Evolutionary conservation across 2,113 vertebrate genomes (phyloP).

Genomic region (Phainopepla nitens): DNA sequence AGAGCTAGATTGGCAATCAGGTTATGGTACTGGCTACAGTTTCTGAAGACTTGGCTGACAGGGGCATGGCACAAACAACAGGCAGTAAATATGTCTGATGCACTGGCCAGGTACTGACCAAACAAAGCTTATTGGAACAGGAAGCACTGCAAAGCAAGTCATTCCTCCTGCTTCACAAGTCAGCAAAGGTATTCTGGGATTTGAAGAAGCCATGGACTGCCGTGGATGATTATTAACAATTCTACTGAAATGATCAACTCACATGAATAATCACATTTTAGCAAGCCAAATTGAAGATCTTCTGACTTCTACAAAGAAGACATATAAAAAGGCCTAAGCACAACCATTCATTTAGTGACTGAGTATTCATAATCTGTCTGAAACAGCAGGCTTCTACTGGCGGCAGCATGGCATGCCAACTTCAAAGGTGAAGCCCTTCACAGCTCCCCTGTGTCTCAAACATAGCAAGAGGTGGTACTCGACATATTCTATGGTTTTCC

Average conservation of each 20-base stretch:
- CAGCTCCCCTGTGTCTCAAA: background rate
- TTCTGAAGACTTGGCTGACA: background rate
- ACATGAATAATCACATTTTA: background rate
- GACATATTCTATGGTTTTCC: background rate
- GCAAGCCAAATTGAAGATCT: background rate
- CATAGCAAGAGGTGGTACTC: rapidly evolving
- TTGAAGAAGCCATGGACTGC: background rate
- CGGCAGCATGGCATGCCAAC: rapidly evolving
- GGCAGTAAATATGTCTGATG: background rate
- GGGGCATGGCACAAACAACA: background rate
- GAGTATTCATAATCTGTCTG: background rate
- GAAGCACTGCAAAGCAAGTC: background rate
- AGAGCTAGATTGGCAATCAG: background rate
- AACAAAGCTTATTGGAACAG: background rate
- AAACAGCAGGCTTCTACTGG: background rate
- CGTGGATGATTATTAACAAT: background rate
- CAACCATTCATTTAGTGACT: background rate
- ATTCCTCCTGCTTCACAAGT: background rate
- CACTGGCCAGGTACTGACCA: background rate
- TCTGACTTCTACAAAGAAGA: background rate
- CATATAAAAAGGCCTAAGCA: background rate
- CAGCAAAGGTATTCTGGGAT: background rate
- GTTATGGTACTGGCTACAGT: background rate
- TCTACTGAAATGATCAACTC: background rate
- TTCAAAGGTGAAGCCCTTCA: background rate